Conservation (phyloP, 2,797 vertebrate species). For the Pseudochromis fuscus region DNA sequence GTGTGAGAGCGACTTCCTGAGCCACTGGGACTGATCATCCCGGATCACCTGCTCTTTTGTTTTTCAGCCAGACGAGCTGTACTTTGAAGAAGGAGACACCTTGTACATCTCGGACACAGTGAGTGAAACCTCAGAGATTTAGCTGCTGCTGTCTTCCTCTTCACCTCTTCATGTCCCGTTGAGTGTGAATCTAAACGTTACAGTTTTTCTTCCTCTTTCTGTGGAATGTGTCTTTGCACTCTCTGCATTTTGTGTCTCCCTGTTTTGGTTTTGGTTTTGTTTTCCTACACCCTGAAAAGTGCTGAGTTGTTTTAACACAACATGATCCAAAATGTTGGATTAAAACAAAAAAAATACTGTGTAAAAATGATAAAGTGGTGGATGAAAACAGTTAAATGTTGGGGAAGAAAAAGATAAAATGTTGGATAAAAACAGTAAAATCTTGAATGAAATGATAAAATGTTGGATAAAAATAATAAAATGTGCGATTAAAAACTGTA, state of each 20-base stretch:
- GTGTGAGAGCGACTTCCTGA: neutral
- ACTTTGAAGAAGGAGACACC: slow-evolving; percentile 98
- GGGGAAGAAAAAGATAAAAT: too few relatives aligned
- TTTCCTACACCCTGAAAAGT: slow-evolving; percentile 83
- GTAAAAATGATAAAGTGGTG: too few relatives aligned
- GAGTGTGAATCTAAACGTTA: slow-evolving; percentile 4
- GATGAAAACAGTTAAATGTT: too few relatives aligned
- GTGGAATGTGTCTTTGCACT: neutral
- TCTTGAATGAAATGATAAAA: too few relatives aligned
- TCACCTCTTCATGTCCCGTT: neutral
- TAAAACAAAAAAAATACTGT: too few relatives aligned
- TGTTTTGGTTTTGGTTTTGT: neutral
- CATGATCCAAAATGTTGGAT: too few relatives aligned
- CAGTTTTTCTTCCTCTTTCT: slow-evolving; percentile 47
- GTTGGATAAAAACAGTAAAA: too few relatives aligned
- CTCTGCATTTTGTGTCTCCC: slow-evolving; percentile 13
- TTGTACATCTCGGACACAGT: slow-evolving; percentile 98
- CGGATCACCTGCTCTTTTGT: neutral
- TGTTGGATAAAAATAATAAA: too few relatives aligned
- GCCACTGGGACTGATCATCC: neutral
- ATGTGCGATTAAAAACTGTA: too few relatives aligned
- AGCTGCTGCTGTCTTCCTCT: neutral
- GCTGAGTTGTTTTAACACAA: too few relatives aligned
- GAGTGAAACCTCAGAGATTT: slow-evolving; percentile 61
- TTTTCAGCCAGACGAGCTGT: slow-evolving; percentile 95